phyloP scores from a whole-genome alignment of 2,888 invertebrate genomes.

The Eueremaeus valkanovi region DNA sequence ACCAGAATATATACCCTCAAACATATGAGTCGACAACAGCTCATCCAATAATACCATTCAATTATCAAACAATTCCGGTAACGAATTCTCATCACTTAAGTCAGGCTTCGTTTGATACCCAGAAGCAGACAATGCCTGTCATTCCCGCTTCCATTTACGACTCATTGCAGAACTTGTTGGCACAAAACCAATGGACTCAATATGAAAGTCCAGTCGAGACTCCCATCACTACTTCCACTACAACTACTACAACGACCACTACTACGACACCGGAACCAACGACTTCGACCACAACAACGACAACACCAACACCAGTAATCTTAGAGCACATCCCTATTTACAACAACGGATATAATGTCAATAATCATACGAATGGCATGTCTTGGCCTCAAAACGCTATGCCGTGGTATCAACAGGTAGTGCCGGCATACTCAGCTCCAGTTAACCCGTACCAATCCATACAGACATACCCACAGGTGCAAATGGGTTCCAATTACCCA shows the following conservation, averaged over 20 bases:
- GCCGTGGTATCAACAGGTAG: constrained; percentile 21
- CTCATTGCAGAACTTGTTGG: constrained; percentile 33
- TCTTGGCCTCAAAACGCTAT: background rate
- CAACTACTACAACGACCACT: background rate
- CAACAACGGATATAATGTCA: background rate
- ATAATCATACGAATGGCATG: background rate
- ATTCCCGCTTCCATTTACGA: constrained; percentile 35
- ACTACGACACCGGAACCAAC: background rate
- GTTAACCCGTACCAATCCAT: background rate
- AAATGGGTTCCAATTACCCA: background rate
- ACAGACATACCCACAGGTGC: background rate
- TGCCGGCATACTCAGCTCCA: constrained; percentile 1
- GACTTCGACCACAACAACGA: background rate
- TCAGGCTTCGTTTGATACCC: no score
- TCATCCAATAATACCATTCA: background rate
- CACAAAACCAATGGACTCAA: constrained; percentile 17
- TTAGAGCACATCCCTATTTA: constrained; percentile 26
- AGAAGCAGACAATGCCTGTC: background rate
- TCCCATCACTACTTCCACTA: background rate
- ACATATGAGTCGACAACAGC: background rate
- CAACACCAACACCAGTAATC: constrained; percentile 6
- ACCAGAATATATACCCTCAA: background rate
- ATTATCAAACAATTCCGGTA: background rate
- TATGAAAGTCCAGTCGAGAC: background rate
- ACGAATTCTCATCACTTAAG: no score